Conservation (phyloP, 1,140 invertebrate genomes). For the Laodelphax striatellus region DNA sequence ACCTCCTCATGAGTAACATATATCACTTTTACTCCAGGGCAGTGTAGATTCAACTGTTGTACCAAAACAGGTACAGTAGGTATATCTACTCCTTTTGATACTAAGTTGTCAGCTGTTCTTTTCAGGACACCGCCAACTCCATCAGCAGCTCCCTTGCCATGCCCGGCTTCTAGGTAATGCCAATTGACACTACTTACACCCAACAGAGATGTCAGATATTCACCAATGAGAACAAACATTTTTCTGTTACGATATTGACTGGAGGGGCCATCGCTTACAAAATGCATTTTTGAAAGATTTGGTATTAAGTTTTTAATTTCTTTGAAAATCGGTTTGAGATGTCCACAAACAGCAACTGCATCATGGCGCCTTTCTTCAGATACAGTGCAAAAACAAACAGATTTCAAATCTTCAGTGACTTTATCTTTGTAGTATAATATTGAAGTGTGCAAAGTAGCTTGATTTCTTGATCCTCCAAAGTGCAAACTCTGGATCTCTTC, state of each 20-base stretch:
- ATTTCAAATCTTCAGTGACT: no score
- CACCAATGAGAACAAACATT: constrained; percentile 13
- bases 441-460: constrained; percentile 29
- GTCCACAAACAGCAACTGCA: constrained; percentile 1
- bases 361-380: neutral
- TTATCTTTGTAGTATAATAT: constrained; percentile 22
- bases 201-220: constrained; percentile 14
- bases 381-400: no score
- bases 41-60: no score
- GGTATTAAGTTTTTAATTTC: constrained; percentile 4
- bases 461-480: constrained; percentile 25
- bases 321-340: constrained; percentile 1
- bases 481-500: constrained; percentile 28
- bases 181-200: constrained; percentile 25
- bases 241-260: constrained; percentile 19
- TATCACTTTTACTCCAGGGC: no score
- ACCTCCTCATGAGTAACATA: no score
- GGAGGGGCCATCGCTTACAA: constrained; percentile 18
- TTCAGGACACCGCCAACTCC: constrained; percentile 33
- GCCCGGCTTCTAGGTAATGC: constrained; percentile 33
- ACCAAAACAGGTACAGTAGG: neutral
- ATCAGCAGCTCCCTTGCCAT: constrained; percentile 36
- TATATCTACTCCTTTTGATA: constrained; percentile 26
- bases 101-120: constrained; percentile 27
- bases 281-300: constrained; percentile 9